Evolutionary conservation across 2,888 invertebrate genomes (phyloP).

Genomic region (Heliconius cydno): DNA sequence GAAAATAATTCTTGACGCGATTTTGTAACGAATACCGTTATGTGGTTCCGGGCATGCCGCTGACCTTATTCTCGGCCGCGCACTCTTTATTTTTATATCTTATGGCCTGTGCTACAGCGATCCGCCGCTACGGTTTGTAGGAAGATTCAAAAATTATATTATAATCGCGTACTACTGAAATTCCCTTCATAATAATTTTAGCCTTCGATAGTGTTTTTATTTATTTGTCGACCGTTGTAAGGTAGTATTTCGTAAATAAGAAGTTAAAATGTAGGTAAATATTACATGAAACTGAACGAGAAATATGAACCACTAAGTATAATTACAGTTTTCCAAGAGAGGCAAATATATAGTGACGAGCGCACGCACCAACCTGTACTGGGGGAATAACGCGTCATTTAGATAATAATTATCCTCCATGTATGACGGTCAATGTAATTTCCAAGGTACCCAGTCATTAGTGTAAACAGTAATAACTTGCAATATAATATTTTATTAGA

Average conservation of each 20-base stretch:
- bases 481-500: constrained; percentile 11
- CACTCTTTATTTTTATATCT: constrained; percentile 78
- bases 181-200: background rate
- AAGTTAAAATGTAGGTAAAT: background rate
- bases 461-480: background rate
- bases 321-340: constrained; percentile 23
- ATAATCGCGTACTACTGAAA: background rate
- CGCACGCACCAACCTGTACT: constrained; percentile 41
- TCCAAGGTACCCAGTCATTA: constrained; percentile 35
- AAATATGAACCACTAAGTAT: constrained; percentile 39
- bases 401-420: constrained; percentile 56
- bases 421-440: constrained; percentile 42
- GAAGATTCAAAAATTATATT: constrained; percentile 5
- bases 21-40: constrained; percentile 82
- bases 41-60: constrained; percentile 79
- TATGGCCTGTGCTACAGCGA: constrained; percentile 55
- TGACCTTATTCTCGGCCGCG: constrained; percentile 78
- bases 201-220: background rate
- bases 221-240: background rate
- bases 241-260: background rate
- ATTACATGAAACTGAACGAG: background rate
- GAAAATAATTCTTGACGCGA: constrained; percentile 83
- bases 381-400: constrained; percentile 72
- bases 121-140: constrained; percentile 29
- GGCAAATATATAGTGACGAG: constrained; percentile 59